A percentile compares a stretch with the other conserved stretches of the same genome.
These are phyloP conservation scores for Phengaris alcon DNA, from an alignment of 2,888 invertebrate species.

Conservation along the genomic window DNA sequence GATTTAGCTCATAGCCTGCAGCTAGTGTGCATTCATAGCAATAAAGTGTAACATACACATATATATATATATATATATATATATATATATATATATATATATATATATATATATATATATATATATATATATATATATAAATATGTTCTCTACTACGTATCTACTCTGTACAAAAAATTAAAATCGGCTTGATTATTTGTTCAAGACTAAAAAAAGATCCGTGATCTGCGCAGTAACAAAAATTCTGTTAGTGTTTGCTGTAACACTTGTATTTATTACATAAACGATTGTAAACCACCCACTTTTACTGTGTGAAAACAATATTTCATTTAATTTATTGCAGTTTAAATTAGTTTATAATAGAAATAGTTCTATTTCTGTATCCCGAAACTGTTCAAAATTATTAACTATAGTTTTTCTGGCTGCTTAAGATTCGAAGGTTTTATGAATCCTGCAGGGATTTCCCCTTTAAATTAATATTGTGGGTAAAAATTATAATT, in stretches of 20 bases:
- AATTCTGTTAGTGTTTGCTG: constrained; percentile 36
- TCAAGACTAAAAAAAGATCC: constrained; percentile 56
- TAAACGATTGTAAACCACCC: constrained; percentile 11
- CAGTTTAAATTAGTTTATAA: background rate
- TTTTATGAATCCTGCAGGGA: too few relatives aligned
- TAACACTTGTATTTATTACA: constrained; percentile 33
- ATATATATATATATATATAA: too few relatives aligned
- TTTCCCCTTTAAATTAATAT: too few relatives aligned
- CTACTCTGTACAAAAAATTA: constrained; percentile 54
- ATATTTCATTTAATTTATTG: background rate
- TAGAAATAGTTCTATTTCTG: background rate
- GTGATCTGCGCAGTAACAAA: constrained; percentile 44
- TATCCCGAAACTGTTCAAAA: background rate
- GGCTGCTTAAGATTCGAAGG: too few relatives aligned
- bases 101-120: too few relatives aligned
- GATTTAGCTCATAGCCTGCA: background rate
- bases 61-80: too few relatives aligned
- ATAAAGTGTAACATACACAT: background rate
- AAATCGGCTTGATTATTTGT: constrained; percentile 59
- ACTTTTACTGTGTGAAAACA: background rate
- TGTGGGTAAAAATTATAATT: too few relatives aligned
- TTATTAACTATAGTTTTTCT: too few relatives aligned
- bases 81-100: too few relatives aligned
- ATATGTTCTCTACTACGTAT: constrained; percentile 31
- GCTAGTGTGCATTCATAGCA: background rate